Evolutionary conservation across 2,113 vertebrate genomes (phyloP), one percentile per base, ranked within the genome.

Genomic region (Sturnus vulgaris): DNA sequence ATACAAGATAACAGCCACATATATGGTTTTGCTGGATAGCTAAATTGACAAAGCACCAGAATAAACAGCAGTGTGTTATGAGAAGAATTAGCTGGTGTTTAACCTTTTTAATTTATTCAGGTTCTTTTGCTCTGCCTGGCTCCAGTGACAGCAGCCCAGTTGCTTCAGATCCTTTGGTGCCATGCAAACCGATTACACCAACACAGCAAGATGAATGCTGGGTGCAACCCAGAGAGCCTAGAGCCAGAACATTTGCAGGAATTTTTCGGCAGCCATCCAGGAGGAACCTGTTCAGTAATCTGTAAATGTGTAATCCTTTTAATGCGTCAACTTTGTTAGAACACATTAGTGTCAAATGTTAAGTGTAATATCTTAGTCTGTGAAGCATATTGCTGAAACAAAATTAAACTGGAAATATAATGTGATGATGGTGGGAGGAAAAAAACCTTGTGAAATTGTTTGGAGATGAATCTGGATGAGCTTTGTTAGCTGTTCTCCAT

Each of bases 281-380:
- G 72, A 65, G 63, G 92, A 96, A 92, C 82, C 95, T 88, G 64
- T 92, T 92, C 85, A 57, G 82, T 94, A 96, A 94, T 94, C 92
- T 95, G 76, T 37, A 68, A 75, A 94, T 42, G 60, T 81, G 82
- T 96, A 95, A 96, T 96, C 85, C 90, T 94, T 96, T 95, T 93
- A 94, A 86, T 53, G 76, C 7, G 0, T 86, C 65, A 78, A 53
- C 79, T 90, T 96, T 52, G 88, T 77, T 97, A 64, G 79, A 92
- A 90, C 93, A 84, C 64, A 92, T 91, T 88, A 92, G 80, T 96
- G 95, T 96, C 94, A 95, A 87, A 93, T 95, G 82, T 92, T 92
- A 96, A 95, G 70, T 75, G 75, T 86, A 63, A 68, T 90, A 49
- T 68, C 95, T 78, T 70, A 49, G 80, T 94, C 65, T 63, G 55